Conservation (phyloP, 1,140 invertebrate species). For the Drosophila pseudoananassae region DNA sequence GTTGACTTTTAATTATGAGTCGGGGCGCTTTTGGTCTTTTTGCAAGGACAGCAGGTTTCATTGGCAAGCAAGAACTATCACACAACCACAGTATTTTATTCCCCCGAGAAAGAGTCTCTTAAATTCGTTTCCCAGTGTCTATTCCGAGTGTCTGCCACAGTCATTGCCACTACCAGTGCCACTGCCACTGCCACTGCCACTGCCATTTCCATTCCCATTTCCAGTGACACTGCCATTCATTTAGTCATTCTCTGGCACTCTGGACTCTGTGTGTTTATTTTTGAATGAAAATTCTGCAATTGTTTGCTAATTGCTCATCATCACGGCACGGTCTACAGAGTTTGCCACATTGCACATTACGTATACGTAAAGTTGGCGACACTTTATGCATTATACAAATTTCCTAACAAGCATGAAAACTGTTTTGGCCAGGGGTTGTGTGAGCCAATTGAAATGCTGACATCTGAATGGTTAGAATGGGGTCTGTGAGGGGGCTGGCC, state of each 20-base stretch:
- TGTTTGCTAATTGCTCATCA: constrained; percentile 81
- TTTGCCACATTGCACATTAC: constrained; percentile 63
- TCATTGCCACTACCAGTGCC: not conserved
- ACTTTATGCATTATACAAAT: constrained; percentile 77
- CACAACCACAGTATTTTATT: not conserved
- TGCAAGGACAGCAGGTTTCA: constrained; percentile 52
- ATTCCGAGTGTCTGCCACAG: constrained; percentile 2
- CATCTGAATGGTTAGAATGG: constrained; percentile 48
- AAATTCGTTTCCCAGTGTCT: not conserved
- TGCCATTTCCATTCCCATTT: constrained; percentile 6
- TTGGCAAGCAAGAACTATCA: constrained; percentile 7
- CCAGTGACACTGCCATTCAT: constrained; percentile 18
- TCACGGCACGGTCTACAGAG: constrained; percentile 49
- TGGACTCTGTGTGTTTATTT: constrained; percentile 58
- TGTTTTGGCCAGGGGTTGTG: constrained; percentile 39
- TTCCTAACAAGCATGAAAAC: constrained; percentile 71
- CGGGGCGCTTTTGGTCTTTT: constrained; percentile 7
- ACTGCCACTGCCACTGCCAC: constrained; percentile 14
- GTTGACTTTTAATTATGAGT: constrained; percentile 83
- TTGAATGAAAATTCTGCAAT: constrained; percentile 67
- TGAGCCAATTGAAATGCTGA: constrained; percentile 60
- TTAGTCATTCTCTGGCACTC: constrained; percentile 10
- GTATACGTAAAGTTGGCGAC: constrained; percentile 72
- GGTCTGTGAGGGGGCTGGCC: not conserved
- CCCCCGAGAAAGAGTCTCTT: constrained; percentile 1